These are phyloP conservation scores for Ditylenchus dipsaci DNA, from an alignment of 1,140 invertebrate genomes.

Conservation along the genomic window DNA sequence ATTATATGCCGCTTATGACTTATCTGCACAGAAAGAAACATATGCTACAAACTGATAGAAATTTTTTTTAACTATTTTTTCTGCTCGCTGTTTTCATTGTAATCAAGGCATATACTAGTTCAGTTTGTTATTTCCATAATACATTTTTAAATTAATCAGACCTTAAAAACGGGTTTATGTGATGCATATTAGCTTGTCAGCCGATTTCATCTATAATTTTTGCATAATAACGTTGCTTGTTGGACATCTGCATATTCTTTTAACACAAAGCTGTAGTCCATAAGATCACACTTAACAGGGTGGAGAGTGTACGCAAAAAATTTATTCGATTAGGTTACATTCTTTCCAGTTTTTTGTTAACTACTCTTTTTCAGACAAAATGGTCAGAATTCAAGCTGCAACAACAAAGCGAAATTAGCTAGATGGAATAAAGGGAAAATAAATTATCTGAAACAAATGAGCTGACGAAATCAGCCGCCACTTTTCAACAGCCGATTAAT, in stretches of 20 bases:
- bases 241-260: not conserved
- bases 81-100: too few relatives aligned
- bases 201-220: not conserved
- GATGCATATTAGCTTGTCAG: not conserved
- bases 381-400: not conserved
- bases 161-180: slow-evolving; percentile 1
- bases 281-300: not conserved
- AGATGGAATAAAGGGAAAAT: not conserved
- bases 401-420: not conserved
- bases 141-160: not conserved
- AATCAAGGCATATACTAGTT: too few relatives aligned
- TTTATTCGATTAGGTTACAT: not conserved
- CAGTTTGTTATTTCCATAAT: not conserved
- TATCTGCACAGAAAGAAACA: too few relatives aligned
- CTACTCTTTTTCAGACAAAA: not conserved
- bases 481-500: not conserved
- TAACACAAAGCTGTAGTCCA: not conserved
- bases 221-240: too few relatives aligned
- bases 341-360: not conserved
- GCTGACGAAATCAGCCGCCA: not conserved
- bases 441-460: not conserved
- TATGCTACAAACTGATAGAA: too few relatives aligned
- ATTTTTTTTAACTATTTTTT: too few relatives aligned
- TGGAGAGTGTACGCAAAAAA: not conserved
- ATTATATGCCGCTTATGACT: too few relatives aligned